Evolutionary conservation across 1,140 invertebrate genomes (phyloP), one percentile per base, ranked within the genome.

Genomic region (Cyrtorhinus lividipennis): DNA sequence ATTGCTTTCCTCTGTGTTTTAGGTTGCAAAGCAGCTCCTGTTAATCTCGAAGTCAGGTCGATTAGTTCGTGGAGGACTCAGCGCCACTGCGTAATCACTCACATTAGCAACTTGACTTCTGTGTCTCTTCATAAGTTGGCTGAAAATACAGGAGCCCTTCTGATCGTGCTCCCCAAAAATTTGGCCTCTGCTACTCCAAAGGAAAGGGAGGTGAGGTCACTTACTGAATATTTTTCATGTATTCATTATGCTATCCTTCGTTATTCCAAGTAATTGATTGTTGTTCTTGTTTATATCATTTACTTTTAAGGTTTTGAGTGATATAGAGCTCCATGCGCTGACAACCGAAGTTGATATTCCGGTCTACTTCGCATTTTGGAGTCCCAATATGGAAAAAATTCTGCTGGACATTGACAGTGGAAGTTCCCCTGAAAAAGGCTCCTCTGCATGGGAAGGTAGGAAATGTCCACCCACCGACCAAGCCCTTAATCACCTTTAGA

Each of bases 41-140:
- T 95, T 63, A 94, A 89, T 63, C 75, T 92, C 69, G 93, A 98
- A 77, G 93, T 90, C 18, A 82, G 90, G 65, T 88, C 91, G 1
- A 69, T 95, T 20, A 83, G 84, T 62, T 83, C 86, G n/a, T 90
- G 87, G 82, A 85, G 84, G 67, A 86, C 91, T 18, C 86, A 87
- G 12, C 83, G 92, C 48, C 88, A 93, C 71, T 94, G 93, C 76
- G 83, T 96, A 2, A 79, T 96, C 24, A 80, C 86, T 0, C 83
- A 83, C 70, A 73, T 90, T 23, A 80, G 87, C 68, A 86, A 93
- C 69, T 75, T 95, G 45, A 84, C 85, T 0, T 76, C 86, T 20
- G 83, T 85, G 46, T 80, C 84, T 65, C 90, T 92, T 71, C 75
- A 86, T 64, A 82, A 87, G 64, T 81, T 94, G 60, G 76, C 87